phyloP scores from a whole-genome alignment of 2,888 invertebrate species.

The Parnassius smintheus region DNA sequence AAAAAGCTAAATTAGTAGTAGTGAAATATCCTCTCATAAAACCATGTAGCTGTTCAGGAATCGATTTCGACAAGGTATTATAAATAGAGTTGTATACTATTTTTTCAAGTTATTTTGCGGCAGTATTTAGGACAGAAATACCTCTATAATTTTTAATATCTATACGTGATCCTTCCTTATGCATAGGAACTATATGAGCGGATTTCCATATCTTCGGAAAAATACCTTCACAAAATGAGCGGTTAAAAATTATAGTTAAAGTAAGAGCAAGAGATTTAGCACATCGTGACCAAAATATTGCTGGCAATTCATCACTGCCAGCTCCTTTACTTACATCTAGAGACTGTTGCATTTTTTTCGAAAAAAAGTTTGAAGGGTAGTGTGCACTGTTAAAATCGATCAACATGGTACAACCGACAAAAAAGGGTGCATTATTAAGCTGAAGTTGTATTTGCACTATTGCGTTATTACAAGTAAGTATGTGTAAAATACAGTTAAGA shows the following conservation, averaged over 20 bases:
- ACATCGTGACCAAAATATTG: background rate
- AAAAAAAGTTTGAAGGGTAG: too few relatives aligned
- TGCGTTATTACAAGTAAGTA: too few relatives aligned
- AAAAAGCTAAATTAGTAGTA: background rate
- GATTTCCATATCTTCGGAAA: background rate
- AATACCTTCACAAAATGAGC: background rate
- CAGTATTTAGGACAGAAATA: background rate
- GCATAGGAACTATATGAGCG: background rate
- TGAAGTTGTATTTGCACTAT: too few relatives aligned
- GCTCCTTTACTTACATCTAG: background rate
- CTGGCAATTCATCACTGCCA: background rate
- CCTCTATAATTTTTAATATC: background rate
- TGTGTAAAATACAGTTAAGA: too few relatives aligned
- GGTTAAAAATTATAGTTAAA: background rate
- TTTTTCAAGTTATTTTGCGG: background rate
- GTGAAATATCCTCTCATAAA: background rate
- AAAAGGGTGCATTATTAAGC: too few relatives aligned
- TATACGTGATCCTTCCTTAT: background rate
- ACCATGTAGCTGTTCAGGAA: background rate
- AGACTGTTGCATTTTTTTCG: background rate
- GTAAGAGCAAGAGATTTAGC: background rate
- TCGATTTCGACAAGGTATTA: background rate
- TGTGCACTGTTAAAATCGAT: too few relatives aligned
- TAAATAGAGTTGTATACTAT: background rate
- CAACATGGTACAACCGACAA: too few relatives aligned